Conservation (phyloP, 2,888 invertebrate species). For the Aleiodes leptofemur region DNA sequence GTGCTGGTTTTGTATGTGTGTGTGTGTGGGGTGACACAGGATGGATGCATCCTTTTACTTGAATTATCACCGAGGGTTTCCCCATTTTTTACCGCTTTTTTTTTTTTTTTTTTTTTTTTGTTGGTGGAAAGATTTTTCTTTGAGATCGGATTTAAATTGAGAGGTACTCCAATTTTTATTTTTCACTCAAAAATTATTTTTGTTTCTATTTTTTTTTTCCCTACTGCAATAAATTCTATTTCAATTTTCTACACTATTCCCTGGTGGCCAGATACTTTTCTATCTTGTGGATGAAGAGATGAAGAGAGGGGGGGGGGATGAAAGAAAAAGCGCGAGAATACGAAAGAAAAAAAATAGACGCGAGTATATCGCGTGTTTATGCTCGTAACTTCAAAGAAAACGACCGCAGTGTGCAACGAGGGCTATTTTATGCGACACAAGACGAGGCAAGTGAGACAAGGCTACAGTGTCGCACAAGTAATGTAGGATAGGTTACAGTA, state of each 20-base stretch:
- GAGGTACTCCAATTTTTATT: background rate
- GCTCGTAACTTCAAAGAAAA: conserved; percentile 68
- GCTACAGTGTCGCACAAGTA: conserved; percentile 36
- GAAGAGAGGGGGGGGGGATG: background rate
- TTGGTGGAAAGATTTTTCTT: conserved; percentile 34
- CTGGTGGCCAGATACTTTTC: conserved; percentile 15
- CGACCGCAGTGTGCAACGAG: conserved; percentile 36
- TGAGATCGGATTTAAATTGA: too few relatives aligned
- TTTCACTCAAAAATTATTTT: background rate
- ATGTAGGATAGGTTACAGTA: conserved; percentile 37
- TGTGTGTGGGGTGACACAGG: conserved; percentile 50
- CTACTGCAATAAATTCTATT: conserved; percentile 1
- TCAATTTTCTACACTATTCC: conserved; percentile 25
- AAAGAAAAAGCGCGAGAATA: background rate
- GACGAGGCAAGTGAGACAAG: conserved; percentile 36
- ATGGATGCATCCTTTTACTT: conserved; percentile 73
- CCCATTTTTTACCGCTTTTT: conserved; percentile 46
- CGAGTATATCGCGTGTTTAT: conserved; percentile 70
- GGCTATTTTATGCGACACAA: conserved; percentile 49
- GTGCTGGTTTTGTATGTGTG: background rate
- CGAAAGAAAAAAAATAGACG: background rate
- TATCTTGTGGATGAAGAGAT: background rate
- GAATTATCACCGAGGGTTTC: conserved; percentile 66
- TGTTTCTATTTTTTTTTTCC: conserved; percentile 15
- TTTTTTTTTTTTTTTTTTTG: too few relatives aligned